These are phyloP conservation scores for Neoseiulus cucumeris DNA, from an alignment of 1,140 invertebrate genomes.

Conservation along the genomic window DNA sequence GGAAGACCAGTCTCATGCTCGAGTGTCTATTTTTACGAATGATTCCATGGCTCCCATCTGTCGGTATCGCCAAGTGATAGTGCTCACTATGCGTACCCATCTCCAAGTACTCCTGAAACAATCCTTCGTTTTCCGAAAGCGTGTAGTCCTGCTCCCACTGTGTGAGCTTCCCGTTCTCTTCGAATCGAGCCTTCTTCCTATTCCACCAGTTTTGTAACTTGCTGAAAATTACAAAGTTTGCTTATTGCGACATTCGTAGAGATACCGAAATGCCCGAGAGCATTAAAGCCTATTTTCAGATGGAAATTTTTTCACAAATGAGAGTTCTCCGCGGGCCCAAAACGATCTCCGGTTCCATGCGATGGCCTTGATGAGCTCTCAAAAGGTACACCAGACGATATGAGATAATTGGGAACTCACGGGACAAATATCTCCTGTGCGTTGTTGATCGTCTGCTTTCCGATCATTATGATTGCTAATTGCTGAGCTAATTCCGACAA, in stretches of 20 bases:
- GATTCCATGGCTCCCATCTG: background rate
- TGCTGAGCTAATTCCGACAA: slow-evolving; percentile 61
- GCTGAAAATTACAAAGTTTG: slow-evolving; percentile 20
- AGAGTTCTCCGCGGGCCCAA: background rate
- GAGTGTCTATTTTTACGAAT: too few relatives aligned
- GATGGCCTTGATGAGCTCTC: too few relatives aligned
- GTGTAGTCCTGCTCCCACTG: slow-evolving; percentile 42
- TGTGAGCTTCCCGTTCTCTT: slow-evolving; percentile 23
- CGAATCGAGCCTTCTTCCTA: slow-evolving; percentile 24
- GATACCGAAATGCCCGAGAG: too few relatives aligned
- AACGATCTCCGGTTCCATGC: too few relatives aligned
- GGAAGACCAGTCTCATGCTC: too few relatives aligned
- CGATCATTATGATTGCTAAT: slow-evolving; percentile 62
- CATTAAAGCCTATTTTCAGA: too few relatives aligned
- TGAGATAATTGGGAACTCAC: slow-evolving; percentile 28
- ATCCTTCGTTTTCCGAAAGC: slow-evolving; percentile 41
- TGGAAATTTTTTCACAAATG: too few relatives aligned
- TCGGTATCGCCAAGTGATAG: background rate
- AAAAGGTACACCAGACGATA: too few relatives aligned
- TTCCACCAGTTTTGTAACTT: slow-evolving; percentile 39
- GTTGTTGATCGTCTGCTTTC: slow-evolving; percentile 58
- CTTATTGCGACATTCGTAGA: background rate
- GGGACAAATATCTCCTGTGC: slow-evolving; percentile 51
- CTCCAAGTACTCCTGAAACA: slow-evolving; percentile 67
- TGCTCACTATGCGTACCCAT: slow-evolving; percentile 40